Evolutionary conservation across 2,797 vertebrate species (phyloP), one percentile per base, ranked within the genome.

Genomic region (Pseudochirops cupreus): DNA sequence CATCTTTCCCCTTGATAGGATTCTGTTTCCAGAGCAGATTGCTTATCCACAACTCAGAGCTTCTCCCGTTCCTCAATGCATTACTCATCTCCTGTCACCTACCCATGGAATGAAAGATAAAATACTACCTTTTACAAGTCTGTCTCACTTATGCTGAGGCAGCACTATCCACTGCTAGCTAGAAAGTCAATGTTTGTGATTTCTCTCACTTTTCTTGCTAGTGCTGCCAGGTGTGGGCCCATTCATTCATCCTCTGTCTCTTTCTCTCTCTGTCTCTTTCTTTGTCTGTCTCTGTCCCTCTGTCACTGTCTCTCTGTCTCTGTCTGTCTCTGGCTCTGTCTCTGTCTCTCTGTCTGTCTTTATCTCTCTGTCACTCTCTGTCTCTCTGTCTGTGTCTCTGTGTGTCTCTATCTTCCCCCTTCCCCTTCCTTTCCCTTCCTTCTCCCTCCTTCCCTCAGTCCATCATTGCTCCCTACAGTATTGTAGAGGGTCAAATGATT

Each of bases 131-230:
- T 39, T 39, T 28, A 82, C 52, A 62, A 87, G 18, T 5, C 50
- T 31, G 1, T 16, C 21, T 56, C 2, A 0, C 26, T 10, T 24
- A 58, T 31, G 13, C 59, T 54, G 53, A 0, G 5, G 28, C 6
- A 10, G 59, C 14, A 55, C 56, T 56, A 9, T 12, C 5, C 4
- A 7, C 0, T 5, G 62, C 29, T 58, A 46, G 12, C 4, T 56
- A 5, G 33, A 90, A 56, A 2, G 56, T 26, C 46, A 91, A 29
- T 55, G 12, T 26, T 0, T 0, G 4, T 39, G 57, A 50, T 0
- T 5, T 91, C 0, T 92, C 50, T 57, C 13, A 11, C 91, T 24
- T 46, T 89, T 33, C 91, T n/a, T n/a, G 39, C 58, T 90, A 21
- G 14, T 52, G 50, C 10, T 16, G 1, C 24, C 16, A 4, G 16